These are phyloP conservation scores for Atherinosoma microstoma DNA, from an alignment of 2,797 vertebrate genomes.

Conservation along the genomic window DNA sequence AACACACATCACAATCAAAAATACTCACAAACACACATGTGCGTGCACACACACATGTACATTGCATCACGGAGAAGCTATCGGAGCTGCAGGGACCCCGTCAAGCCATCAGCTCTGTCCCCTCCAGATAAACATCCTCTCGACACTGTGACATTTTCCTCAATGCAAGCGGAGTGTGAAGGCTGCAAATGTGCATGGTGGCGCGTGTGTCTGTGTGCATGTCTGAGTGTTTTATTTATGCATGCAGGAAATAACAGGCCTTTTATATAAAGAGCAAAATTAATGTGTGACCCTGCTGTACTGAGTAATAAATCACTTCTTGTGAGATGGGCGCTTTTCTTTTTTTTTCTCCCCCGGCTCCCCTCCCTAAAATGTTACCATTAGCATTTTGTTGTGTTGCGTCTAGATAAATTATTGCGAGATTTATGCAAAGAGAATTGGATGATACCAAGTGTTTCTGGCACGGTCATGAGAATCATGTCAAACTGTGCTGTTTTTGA, in stretches of 20 bases:
- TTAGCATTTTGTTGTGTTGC: conserved; percentile 80
- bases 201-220: conserved; percentile 39
- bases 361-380: conserved; percentile 77
- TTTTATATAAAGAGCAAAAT: conserved; percentile 83
- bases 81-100: conserved; percentile 47
- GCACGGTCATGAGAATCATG: conserved; percentile 64
- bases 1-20: conserved; percentile 68
- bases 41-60: conserved; percentile 9
- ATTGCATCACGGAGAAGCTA: conserved; percentile 38
- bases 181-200: conserved; percentile 39
- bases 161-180: conserved; percentile 51
- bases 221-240: conserved; percentile 79
- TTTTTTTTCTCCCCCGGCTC: conserved; percentile 23
- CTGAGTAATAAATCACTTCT: conserved; percentile 80
- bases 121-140: conserved; percentile 79
- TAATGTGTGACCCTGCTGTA: conserved; percentile 77
- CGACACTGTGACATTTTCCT: conserved; percentile 77
- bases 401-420: conserved; percentile 67
- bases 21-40: not conserved
- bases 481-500: conserved; percentile 66
- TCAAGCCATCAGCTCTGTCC: conserved; percentile 83
- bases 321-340: conserved; percentile 65
- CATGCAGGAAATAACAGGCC: conserved; percentile 77
- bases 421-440: conserved; percentile 78
- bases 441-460: conserved; percentile 73